These are phyloP conservation scores for Rynchops niger DNA, from an alignment of 2,113 vertebrate species.

Conservation along the genomic window DNA sequence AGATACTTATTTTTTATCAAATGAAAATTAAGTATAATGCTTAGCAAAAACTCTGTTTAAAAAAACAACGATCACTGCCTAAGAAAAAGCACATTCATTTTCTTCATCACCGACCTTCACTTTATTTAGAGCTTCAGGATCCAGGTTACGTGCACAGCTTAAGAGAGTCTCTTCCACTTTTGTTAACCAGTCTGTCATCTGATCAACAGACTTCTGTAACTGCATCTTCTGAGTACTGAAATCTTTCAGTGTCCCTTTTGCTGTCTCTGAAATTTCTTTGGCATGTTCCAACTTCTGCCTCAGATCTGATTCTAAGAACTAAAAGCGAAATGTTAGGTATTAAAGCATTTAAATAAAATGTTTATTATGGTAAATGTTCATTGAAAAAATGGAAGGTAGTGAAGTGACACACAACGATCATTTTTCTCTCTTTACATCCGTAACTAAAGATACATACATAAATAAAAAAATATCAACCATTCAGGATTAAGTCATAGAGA, in stretches of 20 bases:
- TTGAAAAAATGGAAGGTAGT: background rate
- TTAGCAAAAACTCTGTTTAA: background rate
- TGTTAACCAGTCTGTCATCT: slow-evolving; percentile 79
- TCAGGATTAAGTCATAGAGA: background rate
- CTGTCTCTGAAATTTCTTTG: slow-evolving; percentile 83
- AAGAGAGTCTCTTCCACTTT: slow-evolving; percentile 79
- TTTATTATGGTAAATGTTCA: background rate
- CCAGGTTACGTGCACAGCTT: slow-evolving; percentile 69
- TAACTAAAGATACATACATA: background rate
- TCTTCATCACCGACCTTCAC: slow-evolving; percentile 80
- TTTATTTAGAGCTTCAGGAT: slow-evolving; percentile 82
- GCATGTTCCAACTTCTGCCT: slow-evolving; percentile 87
- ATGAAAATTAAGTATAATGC: background rate
- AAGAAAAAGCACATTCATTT: background rate
- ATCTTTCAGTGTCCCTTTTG: slow-evolving; percentile 84
- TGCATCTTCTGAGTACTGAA: slow-evolving; percentile 85
- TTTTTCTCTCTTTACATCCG: background rate
- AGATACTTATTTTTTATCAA: background rate
- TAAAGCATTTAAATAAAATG: background rate
- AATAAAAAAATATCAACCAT: background rate
- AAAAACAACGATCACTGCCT: background rate
- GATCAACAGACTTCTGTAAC: slow-evolving; percentile 83
- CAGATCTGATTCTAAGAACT: slow-evolving; percentile 92
- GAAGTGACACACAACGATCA: background rate
- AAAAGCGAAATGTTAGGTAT: background rate